Conservation (phyloP, 2,113 vertebrate species). For the Charadrius vociferus region DNA sequence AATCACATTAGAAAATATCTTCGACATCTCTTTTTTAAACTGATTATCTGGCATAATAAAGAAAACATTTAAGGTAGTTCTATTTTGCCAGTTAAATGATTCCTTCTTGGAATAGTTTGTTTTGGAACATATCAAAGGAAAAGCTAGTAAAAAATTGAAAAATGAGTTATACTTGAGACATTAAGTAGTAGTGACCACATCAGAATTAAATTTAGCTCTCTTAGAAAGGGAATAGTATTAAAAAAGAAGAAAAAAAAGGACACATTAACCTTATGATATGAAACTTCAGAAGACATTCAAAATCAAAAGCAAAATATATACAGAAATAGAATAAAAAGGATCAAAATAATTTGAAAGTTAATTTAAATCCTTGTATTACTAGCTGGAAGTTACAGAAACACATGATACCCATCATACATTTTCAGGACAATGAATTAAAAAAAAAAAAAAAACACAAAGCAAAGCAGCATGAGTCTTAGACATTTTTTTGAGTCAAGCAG, state of each 20-base stretch:
- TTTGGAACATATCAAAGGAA: neutral
- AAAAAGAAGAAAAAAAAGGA: neutral
- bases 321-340: neutral
- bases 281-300: neutral
- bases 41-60: neutral
- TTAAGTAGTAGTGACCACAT: neutral
- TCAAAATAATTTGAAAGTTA: neutral
- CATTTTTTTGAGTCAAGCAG: neutral
- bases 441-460: neutral
- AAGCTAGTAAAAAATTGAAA: neutral
- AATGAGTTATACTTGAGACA: neutral
- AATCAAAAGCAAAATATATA: neutral
- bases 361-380: neutral
- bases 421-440: neutral
- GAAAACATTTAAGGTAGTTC: neutral
- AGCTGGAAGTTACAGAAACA: neutral
- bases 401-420: neutral
- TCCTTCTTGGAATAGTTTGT: neutral
- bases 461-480: neutral
- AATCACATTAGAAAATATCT: neutral
- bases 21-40: neutral
- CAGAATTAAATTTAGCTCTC: neutral
- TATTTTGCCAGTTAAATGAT: neutral
- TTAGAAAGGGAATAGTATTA: neutral
- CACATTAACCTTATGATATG: neutral